A percentile compares a stretch with the other conserved stretches of the same genome.
Evolutionary conservation across 2,797 vertebrate genomes (phyloP).

Genomic region (Muraenolepis orangiensis): DNA sequence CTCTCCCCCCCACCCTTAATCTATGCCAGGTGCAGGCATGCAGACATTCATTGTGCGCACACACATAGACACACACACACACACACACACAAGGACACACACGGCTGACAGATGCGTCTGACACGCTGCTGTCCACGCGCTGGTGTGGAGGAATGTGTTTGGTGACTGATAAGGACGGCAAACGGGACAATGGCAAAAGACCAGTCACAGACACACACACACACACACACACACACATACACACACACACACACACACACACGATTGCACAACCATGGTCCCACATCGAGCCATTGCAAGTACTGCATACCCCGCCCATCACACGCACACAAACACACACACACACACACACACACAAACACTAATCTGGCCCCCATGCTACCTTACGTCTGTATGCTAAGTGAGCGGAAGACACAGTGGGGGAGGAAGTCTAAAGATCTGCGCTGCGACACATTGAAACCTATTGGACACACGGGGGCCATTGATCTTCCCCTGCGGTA

Average conservation of each 20-base stretch:
- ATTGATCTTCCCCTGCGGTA: too few relatives aligned
- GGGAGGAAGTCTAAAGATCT: not conserved
- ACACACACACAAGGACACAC: too few relatives aligned
- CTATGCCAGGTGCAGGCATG: not conserved
- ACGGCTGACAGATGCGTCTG: too few relatives aligned
- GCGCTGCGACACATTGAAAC: not conserved
- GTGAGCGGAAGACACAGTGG: too few relatives aligned
- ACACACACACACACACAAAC: not conserved
- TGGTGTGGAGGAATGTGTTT: slow-evolving; percentile 57
- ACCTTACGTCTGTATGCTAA: not conserved
- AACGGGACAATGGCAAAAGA: slow-evolving; percentile 44
- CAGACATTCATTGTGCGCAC: not conserved
- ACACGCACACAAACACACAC: slow-evolving; percentile 11
- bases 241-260: slow-evolving; percentile 7
- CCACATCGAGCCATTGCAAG: not conserved
- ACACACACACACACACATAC: not conserved
- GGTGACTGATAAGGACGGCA: slow-evolving; percentile 58
- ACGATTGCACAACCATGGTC: not conserved
- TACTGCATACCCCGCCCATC: too few relatives aligned
- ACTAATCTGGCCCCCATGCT: not conserved
- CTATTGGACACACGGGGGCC: too few relatives aligned
- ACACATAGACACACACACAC: not conserved
- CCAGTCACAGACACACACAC: slow-evolving; percentile 12
- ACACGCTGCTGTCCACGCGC: slow-evolving; percentile 12
- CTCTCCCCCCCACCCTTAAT: not conserved